Percentiles rank a stretch among this genome's conserved stretches.
Evolutionary conservation across 2,888 invertebrate species (phyloP).

Genomic region (Nephrotoma appendiculata): DNA sequence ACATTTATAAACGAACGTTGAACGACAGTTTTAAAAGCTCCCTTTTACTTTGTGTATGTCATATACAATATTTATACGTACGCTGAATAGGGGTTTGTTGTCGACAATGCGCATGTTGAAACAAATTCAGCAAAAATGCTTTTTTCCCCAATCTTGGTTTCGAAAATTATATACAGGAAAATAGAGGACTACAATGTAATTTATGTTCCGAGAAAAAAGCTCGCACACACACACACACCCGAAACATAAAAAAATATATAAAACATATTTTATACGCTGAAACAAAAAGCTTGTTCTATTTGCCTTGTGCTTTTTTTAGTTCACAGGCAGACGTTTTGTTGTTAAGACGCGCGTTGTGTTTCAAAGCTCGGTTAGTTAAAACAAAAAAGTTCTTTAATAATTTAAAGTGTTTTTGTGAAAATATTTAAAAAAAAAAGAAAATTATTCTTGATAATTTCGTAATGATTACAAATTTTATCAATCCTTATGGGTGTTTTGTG

Average conservation of each 20-base stretch:
- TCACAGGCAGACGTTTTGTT: conserved; percentile 1
- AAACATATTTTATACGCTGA: background rate
- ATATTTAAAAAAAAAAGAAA: background rate
- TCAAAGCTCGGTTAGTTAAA: background rate
- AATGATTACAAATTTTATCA: background rate
- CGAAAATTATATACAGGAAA: background rate
- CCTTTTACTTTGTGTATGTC: too few species aligned
- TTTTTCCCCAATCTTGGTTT: background rate
- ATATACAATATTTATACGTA: background rate
- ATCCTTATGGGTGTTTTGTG: background rate
- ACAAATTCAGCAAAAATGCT: background rate
- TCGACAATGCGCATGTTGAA: background rate
- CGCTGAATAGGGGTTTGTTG: background rate
- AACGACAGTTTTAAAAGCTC: background rate
- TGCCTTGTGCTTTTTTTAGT: background rate
- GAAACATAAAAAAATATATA: background rate
- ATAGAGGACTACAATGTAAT: background rate
- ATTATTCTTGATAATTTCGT: background rate
- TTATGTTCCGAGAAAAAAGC: background rate
- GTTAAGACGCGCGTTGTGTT: background rate
- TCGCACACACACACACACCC: background rate
- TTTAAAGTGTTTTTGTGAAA: background rate
- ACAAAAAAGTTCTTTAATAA: background rate
- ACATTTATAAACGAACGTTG: background rate
- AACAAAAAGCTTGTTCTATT: background rate